Percentiles rank a stretch among this genome's conserved stretches.
phyloP scores from a whole-genome alignment of 2,113 vertebrate species.

The Phasianus colchicus region DNA sequence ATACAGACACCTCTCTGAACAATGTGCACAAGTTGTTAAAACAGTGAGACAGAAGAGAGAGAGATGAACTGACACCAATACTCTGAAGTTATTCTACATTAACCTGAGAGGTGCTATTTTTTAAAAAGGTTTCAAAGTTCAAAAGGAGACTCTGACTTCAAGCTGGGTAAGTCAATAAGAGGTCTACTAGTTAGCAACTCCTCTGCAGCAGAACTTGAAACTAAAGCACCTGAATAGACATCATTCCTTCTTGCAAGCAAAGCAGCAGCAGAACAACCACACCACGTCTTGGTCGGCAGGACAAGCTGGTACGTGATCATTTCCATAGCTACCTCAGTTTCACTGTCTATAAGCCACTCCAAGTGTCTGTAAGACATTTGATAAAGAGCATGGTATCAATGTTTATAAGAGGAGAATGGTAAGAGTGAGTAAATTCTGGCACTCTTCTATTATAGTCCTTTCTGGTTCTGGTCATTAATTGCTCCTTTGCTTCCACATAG shows the following conservation, averaged over 20 bases:
- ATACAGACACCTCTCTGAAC: neutral
- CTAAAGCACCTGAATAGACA: neutral
- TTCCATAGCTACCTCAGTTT: neutral
- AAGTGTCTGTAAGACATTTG: neutral
- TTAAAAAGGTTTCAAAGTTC: neutral
- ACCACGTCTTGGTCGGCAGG: neutral
- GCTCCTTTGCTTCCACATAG: neutral
- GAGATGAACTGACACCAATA: rapidly evolving
- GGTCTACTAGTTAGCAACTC: neutral
- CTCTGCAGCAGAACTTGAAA: neutral
- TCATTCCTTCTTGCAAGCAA: neutral
- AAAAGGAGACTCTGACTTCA: neutral
- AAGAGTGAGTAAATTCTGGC: neutral
- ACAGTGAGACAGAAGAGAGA: neutral
- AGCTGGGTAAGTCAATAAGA: neutral
- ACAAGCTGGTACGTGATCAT: neutral
- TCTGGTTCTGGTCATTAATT: neutral
- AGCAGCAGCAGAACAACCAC: neutral
- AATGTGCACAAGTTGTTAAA: neutral
- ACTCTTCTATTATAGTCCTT: neutral
- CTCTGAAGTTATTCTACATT: neutral
- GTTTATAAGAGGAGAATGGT: neutral
- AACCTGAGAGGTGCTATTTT: neutral
- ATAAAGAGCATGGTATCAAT: neutral
- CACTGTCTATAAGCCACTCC: neutral